Conservation (phyloP, 2,888 invertebrate species). For the Hydriomena furcata region DNA sequence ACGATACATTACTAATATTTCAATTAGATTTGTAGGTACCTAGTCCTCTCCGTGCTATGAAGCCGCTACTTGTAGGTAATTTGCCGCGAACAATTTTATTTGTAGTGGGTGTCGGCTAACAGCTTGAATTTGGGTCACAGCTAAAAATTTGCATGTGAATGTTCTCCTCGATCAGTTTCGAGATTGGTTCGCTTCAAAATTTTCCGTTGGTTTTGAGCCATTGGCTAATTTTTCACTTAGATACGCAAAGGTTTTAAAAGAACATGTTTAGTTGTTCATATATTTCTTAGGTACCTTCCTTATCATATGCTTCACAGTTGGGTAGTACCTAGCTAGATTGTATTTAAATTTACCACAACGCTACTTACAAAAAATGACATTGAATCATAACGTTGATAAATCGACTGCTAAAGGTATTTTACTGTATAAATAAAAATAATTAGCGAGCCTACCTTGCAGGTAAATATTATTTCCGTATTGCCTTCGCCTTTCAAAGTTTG, state of each 20-base stretch:
- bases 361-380: not conserved
- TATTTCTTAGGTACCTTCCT: too few relatives aligned
- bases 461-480: conserved; percentile 59
- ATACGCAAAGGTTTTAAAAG: not conserved
- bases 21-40: not conserved
- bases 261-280: too few relatives aligned
- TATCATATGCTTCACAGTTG: too few relatives aligned
- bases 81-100: conserved; percentile 31
- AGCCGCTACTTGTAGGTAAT: conserved; percentile 40
- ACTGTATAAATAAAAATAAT: conserved; percentile 30
- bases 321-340: too few relatives aligned
- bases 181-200: conserved; percentile 28
- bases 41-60: conserved; percentile 42
- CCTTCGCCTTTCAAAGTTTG: conserved; percentile 67
- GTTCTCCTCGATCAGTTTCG: conserved; percentile 23
- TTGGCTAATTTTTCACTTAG: not conserved
- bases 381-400: not conserved
- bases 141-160: conserved; percentile 56
- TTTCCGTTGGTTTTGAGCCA: conserved; percentile 17
- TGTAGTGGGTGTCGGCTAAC: conserved; percentile 34
- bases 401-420: conserved; percentile 1
- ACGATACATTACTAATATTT: not conserved
- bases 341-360: not conserved
- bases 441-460: conserved; percentile 31
- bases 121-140: conserved; percentile 51